Conservation (phyloP, 2,113 vertebrate genomes). For the Haplochromis vanheusdeni region DNA sequence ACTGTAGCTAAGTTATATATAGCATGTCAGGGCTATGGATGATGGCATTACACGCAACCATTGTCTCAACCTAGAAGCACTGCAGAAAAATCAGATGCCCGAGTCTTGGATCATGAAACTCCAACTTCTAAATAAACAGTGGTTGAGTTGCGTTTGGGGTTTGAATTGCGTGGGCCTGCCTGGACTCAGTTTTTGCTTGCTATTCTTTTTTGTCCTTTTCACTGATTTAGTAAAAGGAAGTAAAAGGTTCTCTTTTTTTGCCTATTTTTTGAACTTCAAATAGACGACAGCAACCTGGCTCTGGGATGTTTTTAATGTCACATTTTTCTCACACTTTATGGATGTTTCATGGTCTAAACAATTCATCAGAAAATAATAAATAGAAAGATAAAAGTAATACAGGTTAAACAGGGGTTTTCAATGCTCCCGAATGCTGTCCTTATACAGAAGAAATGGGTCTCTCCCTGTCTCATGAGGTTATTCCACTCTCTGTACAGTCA, state of each 20-base stretch:
- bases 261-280: neutral
- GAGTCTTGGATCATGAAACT: neutral
- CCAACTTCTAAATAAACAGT: neutral
- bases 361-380: neutral
- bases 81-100: neutral
- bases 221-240: neutral
- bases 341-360: neutral
- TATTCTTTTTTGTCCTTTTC: neutral
- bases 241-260: neutral
- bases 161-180: neutral
- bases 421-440: accelerated
- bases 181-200: neutral
- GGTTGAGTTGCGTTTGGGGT: neutral
- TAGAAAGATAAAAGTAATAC: neutral
- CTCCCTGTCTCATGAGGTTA: neutral
- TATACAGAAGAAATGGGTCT: neutral
- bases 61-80: neutral
- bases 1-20: neutral
- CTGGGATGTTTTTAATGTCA: neutral
- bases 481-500: neutral
- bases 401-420: neutral
- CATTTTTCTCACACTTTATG: neutral
- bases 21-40: neutral
- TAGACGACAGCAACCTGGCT: neutral
- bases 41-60: neutral